Percentiles rank a stretch among this genome's conserved stretches.
These are phyloP conservation scores for Amazona guildingii DNA, from an alignment of 2,113 vertebrate genomes.

Conservation along the genomic window DNA sequence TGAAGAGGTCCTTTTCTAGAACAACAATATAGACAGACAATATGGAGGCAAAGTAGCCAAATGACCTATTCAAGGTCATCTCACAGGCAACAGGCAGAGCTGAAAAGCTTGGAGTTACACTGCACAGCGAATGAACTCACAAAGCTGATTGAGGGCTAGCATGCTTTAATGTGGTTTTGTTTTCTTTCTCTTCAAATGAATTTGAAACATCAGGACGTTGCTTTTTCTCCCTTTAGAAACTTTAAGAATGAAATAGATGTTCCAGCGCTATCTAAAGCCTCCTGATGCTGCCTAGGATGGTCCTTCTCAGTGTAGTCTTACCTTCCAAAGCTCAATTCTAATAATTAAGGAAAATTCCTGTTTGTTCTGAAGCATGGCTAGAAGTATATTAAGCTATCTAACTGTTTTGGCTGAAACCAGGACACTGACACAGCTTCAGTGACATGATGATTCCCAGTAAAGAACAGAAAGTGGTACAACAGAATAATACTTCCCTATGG, in stretches of 20 bases:
- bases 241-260: background rate
- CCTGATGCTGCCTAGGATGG: background rate
- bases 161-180: background rate
- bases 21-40: background rate
- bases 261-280: background rate
- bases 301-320: background rate
- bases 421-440: background rate
- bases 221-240: background rate
- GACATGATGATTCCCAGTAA: background rate
- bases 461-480: background rate
- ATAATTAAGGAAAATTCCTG: background rate
- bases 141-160: background rate
- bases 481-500: background rate
- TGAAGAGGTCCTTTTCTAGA: background rate
- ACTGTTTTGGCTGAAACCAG: background rate
- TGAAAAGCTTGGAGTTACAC: background rate
- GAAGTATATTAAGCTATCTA: background rate
- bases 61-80: background rate
- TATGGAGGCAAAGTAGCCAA: background rate
- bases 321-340: background rate
- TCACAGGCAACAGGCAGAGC: background rate
- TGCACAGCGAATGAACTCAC: background rate
- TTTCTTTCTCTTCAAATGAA: background rate
- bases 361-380: background rate
- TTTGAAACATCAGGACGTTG: background rate